Evolutionary conservation across 92 coral and sea anemone genomes (phyloP).

Genomic region (Actinernus sp.): DNA sequence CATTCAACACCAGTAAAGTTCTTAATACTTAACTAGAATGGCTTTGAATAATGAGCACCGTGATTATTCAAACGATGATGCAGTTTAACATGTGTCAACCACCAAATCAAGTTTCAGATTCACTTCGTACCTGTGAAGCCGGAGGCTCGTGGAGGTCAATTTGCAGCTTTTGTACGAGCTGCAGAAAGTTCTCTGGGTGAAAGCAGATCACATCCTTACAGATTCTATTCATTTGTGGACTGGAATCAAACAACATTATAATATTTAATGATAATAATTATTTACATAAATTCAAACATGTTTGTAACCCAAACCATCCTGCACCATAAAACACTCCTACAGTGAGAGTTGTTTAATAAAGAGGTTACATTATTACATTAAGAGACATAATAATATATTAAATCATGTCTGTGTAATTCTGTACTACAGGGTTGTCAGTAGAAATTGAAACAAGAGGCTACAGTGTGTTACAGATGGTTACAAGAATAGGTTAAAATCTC

Average conservation of each 20-base stretch:
- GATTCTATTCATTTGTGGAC: slow-evolving; percentile 73
- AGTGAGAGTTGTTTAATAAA: no score
- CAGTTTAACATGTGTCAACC: background rate
- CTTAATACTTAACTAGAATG: no score
- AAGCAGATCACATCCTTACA: slow-evolving; percentile 97
- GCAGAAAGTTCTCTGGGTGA: slow-evolving; percentile 86
- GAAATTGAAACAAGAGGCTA: no score
- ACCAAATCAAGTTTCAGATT: background rate
- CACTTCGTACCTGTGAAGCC: slow-evolving; percentile 73
- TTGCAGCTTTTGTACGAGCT: slow-evolving; percentile 88
- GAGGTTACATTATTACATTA: no score
- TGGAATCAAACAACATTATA: slow-evolving; percentile 19
- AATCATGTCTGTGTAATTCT: no score
- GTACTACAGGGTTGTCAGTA: no score
- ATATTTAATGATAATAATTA: background rate
- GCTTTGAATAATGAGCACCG: background rate
- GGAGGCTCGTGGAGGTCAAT: slow-evolving; percentile 98
- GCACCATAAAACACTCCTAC: no score
- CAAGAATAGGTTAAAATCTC: no score
- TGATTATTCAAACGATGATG: background rate
- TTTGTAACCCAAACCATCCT: no score
- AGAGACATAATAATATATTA: no score
- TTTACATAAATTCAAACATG: background rate
- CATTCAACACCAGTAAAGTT: background rate
- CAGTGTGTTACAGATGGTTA: no score